These are phyloP conservation scores for Gandaritis pyraliata DNA, from an alignment of 2,888 invertebrate species.

Conservation along the genomic window DNA sequence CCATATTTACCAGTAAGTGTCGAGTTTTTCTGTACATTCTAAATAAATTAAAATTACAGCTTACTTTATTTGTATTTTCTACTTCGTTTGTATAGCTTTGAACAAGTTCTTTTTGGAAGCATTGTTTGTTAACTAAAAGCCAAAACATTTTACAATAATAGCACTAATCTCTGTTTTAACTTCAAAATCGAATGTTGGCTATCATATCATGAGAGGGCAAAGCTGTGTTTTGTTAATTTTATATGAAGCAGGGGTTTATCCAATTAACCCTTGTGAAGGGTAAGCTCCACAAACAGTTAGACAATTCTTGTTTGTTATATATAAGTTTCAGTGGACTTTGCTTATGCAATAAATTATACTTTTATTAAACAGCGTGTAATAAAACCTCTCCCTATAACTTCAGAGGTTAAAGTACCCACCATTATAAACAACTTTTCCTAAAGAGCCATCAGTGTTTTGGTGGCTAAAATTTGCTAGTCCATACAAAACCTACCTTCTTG, in stretches of 20 bases:
- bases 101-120: too few species aligned
- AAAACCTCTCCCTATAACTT: too few species aligned
- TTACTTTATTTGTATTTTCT: background rate
- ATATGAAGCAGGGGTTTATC: conserved; percentile 18
- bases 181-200: conserved; percentile 7
- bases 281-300: conserved; percentile 2
- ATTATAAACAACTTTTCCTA: too few species aligned
- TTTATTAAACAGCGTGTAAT: too few species aligned
- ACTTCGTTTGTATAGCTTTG: background rate
- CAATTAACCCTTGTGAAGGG: conserved; percentile 20
- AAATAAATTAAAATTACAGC: background rate
- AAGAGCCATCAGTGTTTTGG: too few species aligned
- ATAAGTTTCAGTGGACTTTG: conserved; percentile 2
- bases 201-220: conserved; percentile 4
- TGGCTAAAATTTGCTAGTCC: too few species aligned
- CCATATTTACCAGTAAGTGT: conserved; percentile 44
- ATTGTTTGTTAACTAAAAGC: too few species aligned
- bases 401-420: too few species aligned
- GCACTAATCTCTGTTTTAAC: background rate
- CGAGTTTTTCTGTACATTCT: conserved; percentile 21
- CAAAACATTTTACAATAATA: too few species aligned
- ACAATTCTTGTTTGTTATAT: conserved; percentile 2
- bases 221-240: conserved; percentile 34
- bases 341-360: background rate
- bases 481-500: too few species aligned